Evolutionary conservation across 2,797 vertebrate species (phyloP), one percentile per base, ranked within the genome.

Genomic region (Melanotaenia trifasciata): DNA sequence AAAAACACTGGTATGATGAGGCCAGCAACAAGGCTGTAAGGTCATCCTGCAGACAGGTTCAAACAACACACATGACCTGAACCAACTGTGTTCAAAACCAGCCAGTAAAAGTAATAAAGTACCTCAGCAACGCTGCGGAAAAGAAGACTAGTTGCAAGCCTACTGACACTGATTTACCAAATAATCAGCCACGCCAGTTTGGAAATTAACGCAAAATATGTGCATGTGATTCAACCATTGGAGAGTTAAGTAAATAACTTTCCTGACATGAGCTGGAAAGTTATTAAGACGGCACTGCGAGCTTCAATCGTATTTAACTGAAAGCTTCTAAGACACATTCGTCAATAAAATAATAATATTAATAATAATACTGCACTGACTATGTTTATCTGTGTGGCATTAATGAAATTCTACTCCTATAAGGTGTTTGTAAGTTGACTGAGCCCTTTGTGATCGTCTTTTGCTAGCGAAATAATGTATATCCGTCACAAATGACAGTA

Each of bases 211-310:
- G 22, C 64, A 81, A 83, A 91, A 82, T 0, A 58, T 73, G 2
- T 38, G 58, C 86, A 91, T 89, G 90, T 92, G 90, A 89, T 36
- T 61, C 22, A 33, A 73, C 36, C 60, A 61, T 13, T 13, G 12
- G 0, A 20, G 24, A 67, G 43, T 12, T 32, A 47, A 67, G 10
- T 43, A 40, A 62, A 24, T 0, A 38, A 28, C 35, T 13, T 38
- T n/a, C 18, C 5, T 11, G 51, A 38, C 14, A 36, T 3, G 13
- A 16, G 18, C 14, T 18, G 40, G 4, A 18, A 43, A 43, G 40
- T 16, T 43, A 5, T 18, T 43, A 28, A 66, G 13, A 50, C 0
- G 26, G 16, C 4, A 13, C 8, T 0, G 6, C 26, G 0, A 3
- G 0, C 16, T 57, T 43, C 32, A 58, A 12, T 62, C 10, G 5